phyloP scores from a whole-genome alignment of 2,113 vertebrate genomes.

The Caracal caracal region DNA sequence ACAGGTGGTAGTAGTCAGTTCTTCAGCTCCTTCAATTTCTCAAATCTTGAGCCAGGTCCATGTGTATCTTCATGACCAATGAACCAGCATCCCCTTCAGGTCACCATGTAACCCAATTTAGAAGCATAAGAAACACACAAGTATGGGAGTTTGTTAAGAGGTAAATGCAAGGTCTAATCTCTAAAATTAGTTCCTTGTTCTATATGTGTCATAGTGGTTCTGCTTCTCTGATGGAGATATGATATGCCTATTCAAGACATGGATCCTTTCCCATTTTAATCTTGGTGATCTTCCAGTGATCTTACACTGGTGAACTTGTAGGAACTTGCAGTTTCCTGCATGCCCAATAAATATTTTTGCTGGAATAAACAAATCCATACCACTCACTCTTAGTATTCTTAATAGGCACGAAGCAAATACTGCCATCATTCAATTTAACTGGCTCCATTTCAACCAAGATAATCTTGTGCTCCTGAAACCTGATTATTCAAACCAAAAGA shows the following conservation, averaged over 20 bases:
- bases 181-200: not conserved
- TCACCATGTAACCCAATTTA: not conserved
- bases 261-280: not conserved
- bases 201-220: not conserved
- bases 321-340: not conserved
- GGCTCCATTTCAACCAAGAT: not conserved
- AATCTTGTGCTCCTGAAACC: not conserved
- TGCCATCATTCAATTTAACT: conserved; percentile 27
- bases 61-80: not conserved
- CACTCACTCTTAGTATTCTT: not conserved
- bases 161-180: not conserved
- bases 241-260: not conserved
- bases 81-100: not conserved
- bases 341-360: not conserved
- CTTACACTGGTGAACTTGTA: not conserved
- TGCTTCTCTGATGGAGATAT: not conserved
- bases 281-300: not conserved
- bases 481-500: not conserved
- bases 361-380: not conserved
- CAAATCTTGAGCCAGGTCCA: not conserved
- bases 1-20: not conserved
- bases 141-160: not conserved
- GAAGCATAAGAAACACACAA: not conserved
- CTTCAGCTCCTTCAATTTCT: not conserved
- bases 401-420: not conserved